Percentiles rank a stretch among this genome's conserved stretches.
Evolutionary conservation across 2,797 vertebrate species (phyloP).

Genomic region (Rhinoraja longicauda): DNA sequence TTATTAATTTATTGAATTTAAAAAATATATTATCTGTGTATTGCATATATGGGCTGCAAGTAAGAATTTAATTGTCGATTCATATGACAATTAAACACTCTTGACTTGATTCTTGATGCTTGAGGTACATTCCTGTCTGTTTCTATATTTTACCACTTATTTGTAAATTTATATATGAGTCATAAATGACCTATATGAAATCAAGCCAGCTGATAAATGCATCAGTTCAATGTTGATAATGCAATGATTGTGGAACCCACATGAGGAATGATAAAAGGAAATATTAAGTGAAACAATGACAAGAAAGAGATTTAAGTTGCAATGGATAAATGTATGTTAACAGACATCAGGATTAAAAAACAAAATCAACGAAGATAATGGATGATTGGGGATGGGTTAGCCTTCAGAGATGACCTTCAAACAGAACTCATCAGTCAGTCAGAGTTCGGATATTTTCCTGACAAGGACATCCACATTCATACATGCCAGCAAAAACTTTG

Average conservation of each 20-base stretch:
- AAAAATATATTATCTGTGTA: no score
- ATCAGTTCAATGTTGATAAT: neutral
- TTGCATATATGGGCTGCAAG: no score
- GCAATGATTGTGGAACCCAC: neutral
- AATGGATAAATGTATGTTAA: neutral
- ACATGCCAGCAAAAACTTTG: neutral
- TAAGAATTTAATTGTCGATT: no score
- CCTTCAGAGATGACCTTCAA: neutral
- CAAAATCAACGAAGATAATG: neutral
- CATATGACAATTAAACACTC: no score
- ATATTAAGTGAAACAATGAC: neutral
- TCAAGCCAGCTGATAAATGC: neutral
- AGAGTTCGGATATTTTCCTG: neutral
- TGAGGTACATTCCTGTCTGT: neutral
- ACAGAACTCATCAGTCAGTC: neutral
- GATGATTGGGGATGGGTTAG: neutral
- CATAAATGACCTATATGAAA: neutral
- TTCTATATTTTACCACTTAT: neutral
- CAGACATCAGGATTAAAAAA: neutral
- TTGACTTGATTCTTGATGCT: no score
- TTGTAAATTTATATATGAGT: neutral
- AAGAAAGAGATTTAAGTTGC: neutral
- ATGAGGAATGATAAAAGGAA: neutral
- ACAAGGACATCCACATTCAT: neutral
- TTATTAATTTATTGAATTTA: no score